Conservation (phyloP, 2,113 vertebrate genomes). For the Pan troglodytes region NHGRI_mPanTro3-v2.1_pri NC_086016.1:52219501-52220000, state of each 20-base stretch:
- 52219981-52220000: not conserved
- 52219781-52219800: not conserved
- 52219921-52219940: not conserved
- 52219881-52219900: not conserved
- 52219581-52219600: not conserved
- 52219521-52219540: no score
- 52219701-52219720: not conserved
- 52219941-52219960: not conserved
- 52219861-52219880: not conserved
- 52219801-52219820: not conserved
- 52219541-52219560: not conserved
- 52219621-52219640: not conserved
- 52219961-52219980: not conserved
- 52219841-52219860: not conserved
- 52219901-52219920: not conserved
- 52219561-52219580: not conserved
- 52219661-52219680: not conserved
- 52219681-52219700: not conserved
- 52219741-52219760: not conserved
- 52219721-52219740: not conserved
- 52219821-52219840: not conserved
- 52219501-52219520: no score
- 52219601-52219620: not conserved
- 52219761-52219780: conserved; percentile 12
- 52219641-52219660: not conserved